A percentile compares a stretch with the other conserved stretches of the same genome.
Evolutionary conservation across 2,888 invertebrate genomes (phyloP).

Genomic region (Orchesella flavescens): DNA sequence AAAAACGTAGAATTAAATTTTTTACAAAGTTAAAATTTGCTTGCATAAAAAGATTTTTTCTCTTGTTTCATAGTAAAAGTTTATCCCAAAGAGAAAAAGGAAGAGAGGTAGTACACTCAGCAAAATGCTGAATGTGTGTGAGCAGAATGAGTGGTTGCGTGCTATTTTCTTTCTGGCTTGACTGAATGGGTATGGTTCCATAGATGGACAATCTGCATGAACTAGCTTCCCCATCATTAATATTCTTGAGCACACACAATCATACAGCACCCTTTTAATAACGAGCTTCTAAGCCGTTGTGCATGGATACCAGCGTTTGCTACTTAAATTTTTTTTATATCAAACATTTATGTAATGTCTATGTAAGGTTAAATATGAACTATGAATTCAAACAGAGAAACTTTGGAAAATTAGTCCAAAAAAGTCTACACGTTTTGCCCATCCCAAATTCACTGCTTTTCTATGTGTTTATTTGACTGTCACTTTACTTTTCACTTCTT

Average conservation of each 20-base stretch:
- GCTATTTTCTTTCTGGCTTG: constrained; percentile 29
- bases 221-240: too few relatives aligned
- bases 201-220: background rate
- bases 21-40: background rate
- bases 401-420: too few relatives aligned
- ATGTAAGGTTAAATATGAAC: too few relatives aligned
- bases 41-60: constrained; percentile 1
- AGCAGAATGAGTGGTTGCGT: constrained; percentile 8
- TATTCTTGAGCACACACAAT: too few relatives aligned
- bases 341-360: too few relatives aligned
- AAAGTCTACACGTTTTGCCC: too few relatives aligned
- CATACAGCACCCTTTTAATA: too few relatives aligned
- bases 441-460: too few relatives aligned
- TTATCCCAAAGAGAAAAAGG: background rate
- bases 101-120: constrained; percentile 34
- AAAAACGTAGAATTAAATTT: constrained; percentile 20
- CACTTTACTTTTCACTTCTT: constrained; percentile 55
- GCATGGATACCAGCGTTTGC: too few relatives aligned
- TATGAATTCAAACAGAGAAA: too few relatives aligned
- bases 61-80: background rate
- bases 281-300: too few relatives aligned
- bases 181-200: background rate
- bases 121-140: constrained; percentile 31
- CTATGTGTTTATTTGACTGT: constrained; percentile 44
- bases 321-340: too few relatives aligned